Percentiles rank a stretch among this genome's conserved stretches.
Conservation (phyloP, 2,797 vertebrate species). For the Pipistrellus pipistrellus region DNA sequence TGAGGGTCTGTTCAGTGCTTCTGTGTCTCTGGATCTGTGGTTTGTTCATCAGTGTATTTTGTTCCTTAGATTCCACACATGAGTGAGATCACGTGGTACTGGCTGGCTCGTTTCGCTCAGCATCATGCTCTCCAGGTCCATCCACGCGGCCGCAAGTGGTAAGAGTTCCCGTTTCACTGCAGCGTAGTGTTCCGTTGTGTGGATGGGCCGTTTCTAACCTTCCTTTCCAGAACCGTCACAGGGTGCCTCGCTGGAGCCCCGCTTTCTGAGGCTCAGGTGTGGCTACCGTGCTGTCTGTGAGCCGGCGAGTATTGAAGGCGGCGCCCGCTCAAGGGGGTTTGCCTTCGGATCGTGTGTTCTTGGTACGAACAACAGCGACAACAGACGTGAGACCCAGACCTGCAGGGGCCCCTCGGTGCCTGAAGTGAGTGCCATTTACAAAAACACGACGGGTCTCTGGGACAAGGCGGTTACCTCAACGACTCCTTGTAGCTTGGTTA, state of each 20-base stretch:
- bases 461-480: not conserved
- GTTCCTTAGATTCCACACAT: too few relatives aligned
- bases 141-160: too few relatives aligned
- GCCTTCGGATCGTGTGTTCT: not conserved
- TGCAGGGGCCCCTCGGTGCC: not conserved
- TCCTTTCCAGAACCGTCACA: slow-evolving; percentile 48
- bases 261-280: slow-evolving; percentile 32
- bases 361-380: not conserved
- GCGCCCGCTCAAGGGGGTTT: not conserved
- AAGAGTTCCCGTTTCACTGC: too few relatives aligned
- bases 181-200: too few relatives aligned
- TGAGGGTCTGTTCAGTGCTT: too few relatives aligned
- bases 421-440: not conserved
- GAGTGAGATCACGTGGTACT: too few relatives aligned
- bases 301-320: slow-evolving; percentile 4
- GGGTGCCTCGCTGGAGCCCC: not conserved
- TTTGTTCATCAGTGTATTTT: too few relatives aligned
- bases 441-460: not conserved
- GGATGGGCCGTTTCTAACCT: not conserved
- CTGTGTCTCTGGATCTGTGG: too few relatives aligned
- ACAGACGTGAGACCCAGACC: not conserved
- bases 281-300: not conserved
- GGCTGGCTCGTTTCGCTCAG: too few relatives aligned
- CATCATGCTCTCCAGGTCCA: too few relatives aligned
- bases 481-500: not conserved